Conservation (phyloP, 2,797 vertebrate species). For the Oceanodroma leucorhoa region DNA sequence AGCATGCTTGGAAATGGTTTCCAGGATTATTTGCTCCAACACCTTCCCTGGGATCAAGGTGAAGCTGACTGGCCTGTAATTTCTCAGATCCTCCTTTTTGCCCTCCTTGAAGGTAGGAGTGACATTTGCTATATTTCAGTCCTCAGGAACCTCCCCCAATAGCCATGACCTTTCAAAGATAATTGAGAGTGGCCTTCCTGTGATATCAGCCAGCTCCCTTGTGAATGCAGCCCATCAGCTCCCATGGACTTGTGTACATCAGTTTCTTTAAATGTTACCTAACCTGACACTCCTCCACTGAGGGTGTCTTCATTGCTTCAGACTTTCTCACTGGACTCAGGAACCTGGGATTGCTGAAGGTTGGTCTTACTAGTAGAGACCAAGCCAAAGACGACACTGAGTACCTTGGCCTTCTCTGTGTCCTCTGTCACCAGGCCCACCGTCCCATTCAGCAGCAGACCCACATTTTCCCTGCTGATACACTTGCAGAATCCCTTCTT, state of each 20-base stretch:
- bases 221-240: not conserved
- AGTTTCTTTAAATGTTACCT: not conserved
- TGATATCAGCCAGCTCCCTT: not conserved
- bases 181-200: not conserved
- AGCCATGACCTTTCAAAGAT: not conserved
- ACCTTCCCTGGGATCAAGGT: not conserved
- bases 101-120: not conserved
- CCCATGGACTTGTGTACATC: not conserved
- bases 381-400: accelerated
- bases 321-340: not conserved
- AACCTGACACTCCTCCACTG: not conserved
- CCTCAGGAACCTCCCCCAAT: not conserved
- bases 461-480: not conserved
- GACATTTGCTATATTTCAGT: not conserved
- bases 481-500: not conserved
- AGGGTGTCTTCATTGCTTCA: not conserved
- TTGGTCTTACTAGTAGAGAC: not conserved
- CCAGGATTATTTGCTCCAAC: not conserved
- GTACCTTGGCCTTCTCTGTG: not conserved
- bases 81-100: not conserved
- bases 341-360: not conserved
- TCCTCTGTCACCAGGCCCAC: not conserved
- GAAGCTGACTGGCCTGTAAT: not conserved
- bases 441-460: not conserved
- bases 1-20: not conserved